Percentiles rank a stretch among this genome's conserved stretches.
Evolutionary conservation across 2,888 invertebrate species (phyloP).

Genomic region (Synanthedon andrenaeformis): DNA sequence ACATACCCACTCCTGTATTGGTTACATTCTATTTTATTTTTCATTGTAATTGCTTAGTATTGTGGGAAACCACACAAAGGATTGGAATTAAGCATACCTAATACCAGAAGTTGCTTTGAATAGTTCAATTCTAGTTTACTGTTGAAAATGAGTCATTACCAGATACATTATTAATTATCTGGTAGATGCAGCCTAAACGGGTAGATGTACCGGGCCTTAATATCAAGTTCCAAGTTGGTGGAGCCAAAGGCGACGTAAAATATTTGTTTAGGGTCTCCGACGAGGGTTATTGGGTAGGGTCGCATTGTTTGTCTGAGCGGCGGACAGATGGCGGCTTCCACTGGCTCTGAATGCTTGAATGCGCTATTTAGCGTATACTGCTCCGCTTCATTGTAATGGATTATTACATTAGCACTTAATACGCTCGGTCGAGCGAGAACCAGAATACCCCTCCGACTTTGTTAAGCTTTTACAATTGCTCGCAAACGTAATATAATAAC

Average conservation of each 20-base stretch:
- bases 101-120: too few species aligned
- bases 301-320: conserved; percentile 53
- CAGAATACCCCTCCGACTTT: conserved; percentile 49
- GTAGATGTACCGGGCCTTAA: neutral
- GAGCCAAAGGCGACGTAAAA: conserved; percentile 29
- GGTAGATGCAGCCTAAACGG: too few species aligned
- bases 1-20: too few species aligned
- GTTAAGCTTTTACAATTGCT: conserved; percentile 39
- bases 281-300: conserved; percentile 57
- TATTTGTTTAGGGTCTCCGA: conserved; percentile 62
- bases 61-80: too few species aligned
- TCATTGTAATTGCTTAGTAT: too few species aligned
- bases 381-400: conserved; percentile 66
- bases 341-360: conserved; percentile 51
- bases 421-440: conserved; percentile 61
- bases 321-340: conserved; percentile 58
- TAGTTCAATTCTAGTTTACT: too few species aligned
- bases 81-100: too few species aligned
- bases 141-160: too few species aligned
- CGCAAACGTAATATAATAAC: conserved; percentile 45
- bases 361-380: conserved; percentile 67
- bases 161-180: too few species aligned
- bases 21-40: too few species aligned
- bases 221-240: conserved; percentile 25
- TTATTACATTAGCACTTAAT: conserved; percentile 70